Percentiles rank a stretch among this genome's conserved stretches.
These are phyloP conservation scores for Microcebus jonahi DNA, from an alignment of 2,113 vertebrate genomes.

Conservation along the genomic window DNA sequence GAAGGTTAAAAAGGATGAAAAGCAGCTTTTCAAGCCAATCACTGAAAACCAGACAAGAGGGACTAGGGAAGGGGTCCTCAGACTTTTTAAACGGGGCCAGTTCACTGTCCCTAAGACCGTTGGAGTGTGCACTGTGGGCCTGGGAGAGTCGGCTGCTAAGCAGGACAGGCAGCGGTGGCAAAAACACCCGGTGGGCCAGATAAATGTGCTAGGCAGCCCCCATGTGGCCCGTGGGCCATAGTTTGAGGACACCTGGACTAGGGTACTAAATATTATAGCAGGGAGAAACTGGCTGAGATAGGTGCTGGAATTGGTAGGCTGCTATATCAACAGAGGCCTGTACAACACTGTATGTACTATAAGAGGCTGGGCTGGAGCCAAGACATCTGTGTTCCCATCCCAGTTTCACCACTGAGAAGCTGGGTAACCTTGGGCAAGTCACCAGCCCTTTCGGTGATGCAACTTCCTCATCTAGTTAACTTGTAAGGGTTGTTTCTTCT, in stretches of 20 bases:
- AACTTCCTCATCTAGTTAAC: background rate
- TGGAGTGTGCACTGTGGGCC: no score
- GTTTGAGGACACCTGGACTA: background rate
- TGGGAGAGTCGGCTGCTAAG: no score
- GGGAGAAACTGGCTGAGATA: background rate
- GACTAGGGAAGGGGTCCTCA: background rate
- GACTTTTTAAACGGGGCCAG: no score
- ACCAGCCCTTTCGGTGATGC: background rate
- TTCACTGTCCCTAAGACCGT: no score
- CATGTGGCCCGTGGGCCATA: no score
- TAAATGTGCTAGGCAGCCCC: no score
- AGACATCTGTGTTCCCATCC: background rate
- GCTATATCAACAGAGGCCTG: background rate
- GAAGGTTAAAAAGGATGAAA: conserved; percentile 3
- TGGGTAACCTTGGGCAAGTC: background rate
- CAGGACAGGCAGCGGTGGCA: no score
- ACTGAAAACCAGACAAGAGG: background rate
- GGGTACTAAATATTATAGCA: background rate
- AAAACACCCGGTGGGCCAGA: no score
- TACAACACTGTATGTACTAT: background rate
- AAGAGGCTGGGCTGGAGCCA: background rate
- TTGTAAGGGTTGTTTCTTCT: conserved; percentile 1
- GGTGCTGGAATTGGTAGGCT: background rate
- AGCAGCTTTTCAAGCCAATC: conserved; percentile 29
- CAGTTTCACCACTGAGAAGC: background rate